Evolutionary conservation across 2,113 vertebrate species (phyloP).

Genomic region (Eidolon helvum): DNA sequence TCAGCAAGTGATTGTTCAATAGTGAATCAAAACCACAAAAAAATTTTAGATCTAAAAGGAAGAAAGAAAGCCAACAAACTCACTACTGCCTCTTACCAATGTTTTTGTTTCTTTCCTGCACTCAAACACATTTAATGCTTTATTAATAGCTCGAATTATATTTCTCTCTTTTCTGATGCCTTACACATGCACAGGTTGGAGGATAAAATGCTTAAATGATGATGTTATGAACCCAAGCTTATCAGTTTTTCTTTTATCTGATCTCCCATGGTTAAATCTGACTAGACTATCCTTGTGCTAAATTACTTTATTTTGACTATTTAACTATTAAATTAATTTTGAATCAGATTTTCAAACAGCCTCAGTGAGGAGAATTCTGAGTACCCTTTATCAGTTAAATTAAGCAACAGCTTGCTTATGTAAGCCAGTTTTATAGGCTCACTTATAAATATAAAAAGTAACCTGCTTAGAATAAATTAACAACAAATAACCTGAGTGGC

Average conservation of each 20-base stretch:
- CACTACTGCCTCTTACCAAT: background rate
- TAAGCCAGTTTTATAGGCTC: background rate
- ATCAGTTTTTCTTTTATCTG: background rate
- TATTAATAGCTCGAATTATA: background rate
- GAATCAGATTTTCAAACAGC: background rate
- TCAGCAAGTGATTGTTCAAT: background rate
- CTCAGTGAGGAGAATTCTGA: background rate
- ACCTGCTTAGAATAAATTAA: background rate
- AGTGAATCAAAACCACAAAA: background rate
- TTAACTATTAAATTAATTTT: constrained; percentile 42
- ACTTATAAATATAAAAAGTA: background rate
- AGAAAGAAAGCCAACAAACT: background rate
- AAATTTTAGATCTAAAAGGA: background rate
- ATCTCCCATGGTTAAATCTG: background rate
- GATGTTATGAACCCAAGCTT: background rate
- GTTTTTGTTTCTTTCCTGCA: background rate
- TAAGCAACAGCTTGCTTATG: background rate
- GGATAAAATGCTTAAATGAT: background rate
- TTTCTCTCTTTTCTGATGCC: background rate
- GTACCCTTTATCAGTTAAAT: background rate
- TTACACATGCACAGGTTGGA: background rate
- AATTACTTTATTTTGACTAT: background rate
- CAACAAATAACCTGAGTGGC: background rate
- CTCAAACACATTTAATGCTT: background rate
- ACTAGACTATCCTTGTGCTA: background rate